Conservation (phyloP, 2,113 vertebrate genomes). For the Macquaria ambigua region DNA sequence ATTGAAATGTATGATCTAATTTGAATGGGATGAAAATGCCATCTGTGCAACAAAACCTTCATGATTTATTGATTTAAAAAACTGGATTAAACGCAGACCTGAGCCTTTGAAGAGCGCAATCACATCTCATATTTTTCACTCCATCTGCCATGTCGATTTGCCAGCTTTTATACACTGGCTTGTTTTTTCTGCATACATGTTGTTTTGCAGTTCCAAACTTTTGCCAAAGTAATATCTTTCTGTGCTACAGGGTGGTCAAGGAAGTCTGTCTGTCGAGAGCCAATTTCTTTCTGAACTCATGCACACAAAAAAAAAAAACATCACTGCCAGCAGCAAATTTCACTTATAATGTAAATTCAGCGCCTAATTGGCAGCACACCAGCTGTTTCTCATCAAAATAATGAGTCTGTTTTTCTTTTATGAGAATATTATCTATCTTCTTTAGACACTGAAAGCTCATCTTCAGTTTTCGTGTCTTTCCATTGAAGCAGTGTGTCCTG, state of each 20-base stretch:
- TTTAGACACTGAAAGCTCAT: conserved; percentile 35
- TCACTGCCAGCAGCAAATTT: conserved; percentile 77
- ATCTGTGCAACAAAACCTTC: conserved; percentile 70
- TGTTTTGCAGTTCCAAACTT: conserved; percentile 41
- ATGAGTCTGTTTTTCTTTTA: conserved; percentile 78
- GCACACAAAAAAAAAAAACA: conserved; percentile 44
- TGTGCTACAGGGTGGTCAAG: conserved; percentile 26
- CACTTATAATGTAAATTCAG: conserved; percentile 82
- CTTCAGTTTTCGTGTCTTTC: conserved; percentile 16
- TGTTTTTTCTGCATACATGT: conserved; percentile 25
- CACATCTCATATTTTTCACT: conserved; percentile 55
- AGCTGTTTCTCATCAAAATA: conserved; percentile 84
- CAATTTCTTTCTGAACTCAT: conserved; percentile 57
- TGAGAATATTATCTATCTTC: conserved; percentile 67
- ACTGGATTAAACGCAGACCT: conserved; percentile 51
- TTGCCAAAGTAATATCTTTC: conserved; percentile 45
- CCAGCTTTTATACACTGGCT: conserved; percentile 40
- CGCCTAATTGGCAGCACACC: conserved; percentile 81
- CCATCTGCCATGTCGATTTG: conserved; percentile 68
- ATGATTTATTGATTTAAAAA: conserved; percentile 73
- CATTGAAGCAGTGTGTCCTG: neutral
- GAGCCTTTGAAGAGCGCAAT: conserved; percentile 68
- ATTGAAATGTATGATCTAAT: conserved; percentile 51
- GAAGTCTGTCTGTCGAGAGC: conserved; percentile 45
- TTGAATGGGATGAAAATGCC: conserved; percentile 66